These are phyloP conservation scores for Erithacus rubecula DNA, from an alignment of 2,797 vertebrate species.

Conservation along the genomic window DNA sequence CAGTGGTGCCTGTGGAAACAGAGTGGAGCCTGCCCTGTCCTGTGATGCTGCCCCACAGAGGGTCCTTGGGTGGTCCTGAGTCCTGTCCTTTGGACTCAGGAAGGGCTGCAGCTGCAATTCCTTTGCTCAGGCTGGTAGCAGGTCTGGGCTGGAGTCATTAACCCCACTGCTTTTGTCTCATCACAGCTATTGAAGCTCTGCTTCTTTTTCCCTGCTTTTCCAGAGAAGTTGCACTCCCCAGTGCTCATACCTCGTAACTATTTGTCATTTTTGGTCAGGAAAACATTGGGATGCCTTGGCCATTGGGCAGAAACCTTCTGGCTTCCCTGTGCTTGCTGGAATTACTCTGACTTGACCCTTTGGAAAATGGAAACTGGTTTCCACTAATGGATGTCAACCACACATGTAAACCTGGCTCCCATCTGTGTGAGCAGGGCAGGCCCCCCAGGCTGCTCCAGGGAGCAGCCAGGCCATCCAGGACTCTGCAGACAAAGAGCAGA, in stretches of 20 bases:
- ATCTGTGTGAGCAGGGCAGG: conserved; percentile 23
- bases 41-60: neutral
- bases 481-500: neutral
- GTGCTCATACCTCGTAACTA: neutral
- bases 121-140: neutral
- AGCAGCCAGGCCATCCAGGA: neutral
- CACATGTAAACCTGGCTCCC: neutral
- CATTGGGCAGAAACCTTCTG: neutral
- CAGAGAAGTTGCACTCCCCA: neutral
- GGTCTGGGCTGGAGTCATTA: neutral
- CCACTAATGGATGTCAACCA: neutral
- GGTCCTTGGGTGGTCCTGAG: neutral
- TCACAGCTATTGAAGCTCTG: neutral
- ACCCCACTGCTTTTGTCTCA: neutral
- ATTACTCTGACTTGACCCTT: neutral
- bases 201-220: neutral
- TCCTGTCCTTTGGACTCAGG: neutral
- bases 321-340: neutral
- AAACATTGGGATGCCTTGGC: neutral
- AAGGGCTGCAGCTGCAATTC: neutral
- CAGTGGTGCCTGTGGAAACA: neutral
- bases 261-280: conserved; percentile 39
- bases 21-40: neutral
- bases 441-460: neutral
- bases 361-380: conserved; percentile 20